Conservation (phyloP, 2,113 vertebrate species). For the Pantherophis guttatus region DNA sequence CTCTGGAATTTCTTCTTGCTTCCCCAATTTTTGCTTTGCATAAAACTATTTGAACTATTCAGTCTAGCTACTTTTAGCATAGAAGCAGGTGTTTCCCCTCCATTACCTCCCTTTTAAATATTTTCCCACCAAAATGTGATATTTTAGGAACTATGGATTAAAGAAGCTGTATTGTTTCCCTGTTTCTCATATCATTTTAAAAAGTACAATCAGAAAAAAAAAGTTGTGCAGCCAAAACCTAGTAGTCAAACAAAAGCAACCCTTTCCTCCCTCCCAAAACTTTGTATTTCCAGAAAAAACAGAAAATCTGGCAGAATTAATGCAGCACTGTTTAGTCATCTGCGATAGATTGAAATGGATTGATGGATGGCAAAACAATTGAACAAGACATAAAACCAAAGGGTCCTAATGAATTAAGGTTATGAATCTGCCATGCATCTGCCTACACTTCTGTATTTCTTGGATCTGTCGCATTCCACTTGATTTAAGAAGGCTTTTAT, state of each 20-base stretch:
- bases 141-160: constrained; percentile 20
- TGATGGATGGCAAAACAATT: background rate
- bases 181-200: constrained; percentile 23
- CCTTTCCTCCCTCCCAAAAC: background rate
- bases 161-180: background rate
- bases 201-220: background rate
- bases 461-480: background rate
- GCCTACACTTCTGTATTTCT: background rate
- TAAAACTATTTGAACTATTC: background rate
- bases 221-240: background rate
- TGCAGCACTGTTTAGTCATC: background rate
- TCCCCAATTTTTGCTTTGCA: background rate
- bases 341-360: background rate
- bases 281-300: background rate
- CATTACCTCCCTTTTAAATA: constrained; percentile 17
- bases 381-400: background rate
- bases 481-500: background rate
- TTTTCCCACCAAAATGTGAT: constrained; percentile 21
- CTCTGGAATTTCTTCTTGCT: background rate
- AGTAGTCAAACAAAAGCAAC: background rate
- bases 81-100: background rate
- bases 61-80: background rate
- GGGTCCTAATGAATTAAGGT: background rate
- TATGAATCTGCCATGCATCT: background rate
- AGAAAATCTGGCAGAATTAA: background rate